Evolutionary conservation across 2,113 vertebrate genomes (phyloP).

Genomic region (Mohoua ochrocephala): DNA sequence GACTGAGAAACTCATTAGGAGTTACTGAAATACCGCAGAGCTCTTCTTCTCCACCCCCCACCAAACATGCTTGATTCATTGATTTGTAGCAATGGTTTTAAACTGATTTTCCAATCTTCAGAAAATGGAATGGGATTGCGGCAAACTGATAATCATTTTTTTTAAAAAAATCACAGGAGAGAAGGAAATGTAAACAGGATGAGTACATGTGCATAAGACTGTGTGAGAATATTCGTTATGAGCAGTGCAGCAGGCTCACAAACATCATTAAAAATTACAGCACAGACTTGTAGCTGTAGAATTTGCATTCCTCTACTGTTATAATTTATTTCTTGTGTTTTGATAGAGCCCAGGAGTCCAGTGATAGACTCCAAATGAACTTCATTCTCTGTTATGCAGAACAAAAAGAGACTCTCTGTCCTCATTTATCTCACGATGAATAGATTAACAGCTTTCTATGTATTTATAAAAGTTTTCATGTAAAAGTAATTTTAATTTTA

Average conservation of each 20-base stretch:
- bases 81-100: background rate
- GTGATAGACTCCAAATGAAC: background rate
- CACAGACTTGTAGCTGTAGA: background rate
- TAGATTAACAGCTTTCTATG: background rate
- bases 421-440: constrained; percentile 16
- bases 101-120: background rate
- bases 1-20: background rate
- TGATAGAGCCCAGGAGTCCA: constrained; percentile 17
- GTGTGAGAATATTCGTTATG: background rate
- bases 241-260: background rate
- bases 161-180: background rate
- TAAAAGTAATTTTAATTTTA: constrained; percentile 28
- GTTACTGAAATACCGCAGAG: background rate
- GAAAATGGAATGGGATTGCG: background rate
- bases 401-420: background rate
- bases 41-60: background rate
- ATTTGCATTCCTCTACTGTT: background rate
- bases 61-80: background rate
- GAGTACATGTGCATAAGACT: background rate
- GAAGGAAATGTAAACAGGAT: background rate
- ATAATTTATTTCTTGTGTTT: constrained; percentile 21
- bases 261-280: background rate
- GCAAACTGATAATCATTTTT: background rate
- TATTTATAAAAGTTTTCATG: background rate
- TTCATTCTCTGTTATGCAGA: background rate